Base-by-base conservation (phyloP, 2,888 invertebrate genomes). In the Epirrhoe alternata region DNA sequence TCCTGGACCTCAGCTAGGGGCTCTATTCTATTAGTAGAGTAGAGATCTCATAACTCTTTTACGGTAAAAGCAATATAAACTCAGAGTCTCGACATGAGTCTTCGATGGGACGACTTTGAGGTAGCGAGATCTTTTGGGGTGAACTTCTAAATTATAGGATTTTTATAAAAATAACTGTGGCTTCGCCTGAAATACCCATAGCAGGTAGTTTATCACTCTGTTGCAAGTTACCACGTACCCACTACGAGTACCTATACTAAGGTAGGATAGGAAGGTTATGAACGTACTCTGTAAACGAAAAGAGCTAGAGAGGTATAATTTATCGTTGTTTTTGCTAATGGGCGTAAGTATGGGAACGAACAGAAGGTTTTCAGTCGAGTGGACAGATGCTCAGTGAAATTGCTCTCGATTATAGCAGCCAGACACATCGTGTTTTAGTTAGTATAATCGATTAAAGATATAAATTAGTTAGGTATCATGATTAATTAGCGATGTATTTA, bases 291-390 rank as follows among this genome's bases (percentile, higher is more conserved):
- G 16, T 47, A 16, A 47, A 47, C 16, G 6, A 47, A 16, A 47
- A 14, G 14, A 47, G 16, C 16, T 14, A 47, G 52, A 58, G 58
- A 54, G 61, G 54, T 66, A 55, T 38, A 61, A 54, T 62, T 62
- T 59, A 63, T 59, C 14, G 50, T 31, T 58, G 30, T 30, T 58
- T 58, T 64, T 53, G 49, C 58, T 50, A 59, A 59, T 35, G 54
- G 31, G 10, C 5, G 55, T 56, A 51, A 6, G 33, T 52, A 63
- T 33, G 38, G 31, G 24, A 62, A 58, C 8, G 38, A 64, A 42
- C 51, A 42, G 51, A 62, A 49, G 49, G 38, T 53, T 59, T 64
- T 54, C 54, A 54, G 59, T 49, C 38, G 64, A 64, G 52, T 58
- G 47, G 35, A 53, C 64, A 58, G 49, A 64, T 30, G 64, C 42